These are phyloP conservation scores for Boloria euphrosyne DNA, from an alignment of 2,888 invertebrate species.

Conservation along the genomic window DNA sequence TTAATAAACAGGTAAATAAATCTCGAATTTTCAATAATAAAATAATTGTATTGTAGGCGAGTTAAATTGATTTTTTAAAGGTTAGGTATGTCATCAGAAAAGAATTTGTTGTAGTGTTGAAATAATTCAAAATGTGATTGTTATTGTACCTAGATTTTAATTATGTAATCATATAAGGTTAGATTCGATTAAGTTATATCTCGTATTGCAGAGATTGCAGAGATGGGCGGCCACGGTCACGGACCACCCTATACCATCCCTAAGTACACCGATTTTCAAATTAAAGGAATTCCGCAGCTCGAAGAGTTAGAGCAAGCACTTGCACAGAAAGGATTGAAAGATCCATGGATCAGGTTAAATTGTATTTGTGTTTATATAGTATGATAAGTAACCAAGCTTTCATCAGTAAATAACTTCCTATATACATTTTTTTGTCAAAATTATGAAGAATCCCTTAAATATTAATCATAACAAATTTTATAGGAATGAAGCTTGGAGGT, in stretches of 20 bases:
- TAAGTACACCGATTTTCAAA: conserved; percentile 86
- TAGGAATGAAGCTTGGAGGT: conserved; percentile 93
- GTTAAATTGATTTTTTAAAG: not conserved
- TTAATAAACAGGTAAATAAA: not conserved
- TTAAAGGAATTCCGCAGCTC: conserved; percentile 86
- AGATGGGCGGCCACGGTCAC: conserved; percentile 70
- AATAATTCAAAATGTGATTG: not conserved
- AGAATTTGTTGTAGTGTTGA: not conserved
- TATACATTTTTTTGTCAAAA: not conserved
- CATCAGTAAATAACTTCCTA: too few relatives aligned
- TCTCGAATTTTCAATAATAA: not conserved
- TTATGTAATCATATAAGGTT: conserved; percentile 33
- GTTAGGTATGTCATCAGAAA: not conserved
- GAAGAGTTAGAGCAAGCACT: conserved; percentile 84
- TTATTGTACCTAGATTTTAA: conserved; percentile 12
- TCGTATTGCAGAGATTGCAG: conserved; percentile 37
- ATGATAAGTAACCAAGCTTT: too few relatives aligned
- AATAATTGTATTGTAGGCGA: too few relatives aligned
- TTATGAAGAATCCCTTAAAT: not conserved
- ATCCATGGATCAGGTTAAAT: conserved; percentile 91
- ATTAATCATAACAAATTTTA: conserved; percentile 31
- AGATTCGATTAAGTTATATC: conserved; percentile 5
- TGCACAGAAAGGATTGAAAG: conserved; percentile 87
- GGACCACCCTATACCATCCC: conserved; percentile 85
- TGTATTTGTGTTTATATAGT: not conserved